These are phyloP conservation scores for Anthonomus grandis DNA, from an alignment of 1,140 invertebrate genomes.

Conservation along the genomic window DNA sequence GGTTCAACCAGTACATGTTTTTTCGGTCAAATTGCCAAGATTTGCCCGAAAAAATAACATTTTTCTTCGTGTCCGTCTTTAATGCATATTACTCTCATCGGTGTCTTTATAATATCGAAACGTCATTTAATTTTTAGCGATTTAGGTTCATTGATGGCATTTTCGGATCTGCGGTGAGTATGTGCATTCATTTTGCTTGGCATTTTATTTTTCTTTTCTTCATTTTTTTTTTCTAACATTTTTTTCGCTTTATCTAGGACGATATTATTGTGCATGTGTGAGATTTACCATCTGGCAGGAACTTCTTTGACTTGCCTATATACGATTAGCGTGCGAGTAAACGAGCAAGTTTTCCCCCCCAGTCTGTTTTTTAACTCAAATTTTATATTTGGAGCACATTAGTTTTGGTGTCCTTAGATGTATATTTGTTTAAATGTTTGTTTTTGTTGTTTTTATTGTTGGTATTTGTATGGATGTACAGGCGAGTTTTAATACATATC, in stretches of 20 bases:
- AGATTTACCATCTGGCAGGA: conserved; percentile 18
- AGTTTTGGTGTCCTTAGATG: conserved; percentile 12
- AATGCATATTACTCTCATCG: not conserved
- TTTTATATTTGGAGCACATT: conserved; percentile 11
- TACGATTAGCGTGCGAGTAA: not conserved
- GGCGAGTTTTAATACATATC: no score
- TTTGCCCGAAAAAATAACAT: not conserved
- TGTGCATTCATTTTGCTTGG: conserved; percentile 8
- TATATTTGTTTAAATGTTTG: no score
- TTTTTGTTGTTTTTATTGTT: no score
- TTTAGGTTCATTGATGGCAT: not conserved
- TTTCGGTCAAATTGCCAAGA: not conserved
- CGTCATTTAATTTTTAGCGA: not conserved
- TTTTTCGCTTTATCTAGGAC: conserved; percentile 2
- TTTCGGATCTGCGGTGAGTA: not conserved
- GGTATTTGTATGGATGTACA: no score
- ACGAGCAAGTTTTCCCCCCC: conserved; percentile 21
- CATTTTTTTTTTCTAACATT: conserved; percentile 7
- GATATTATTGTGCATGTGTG: not conserved
- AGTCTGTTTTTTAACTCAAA: conserved; percentile 13
- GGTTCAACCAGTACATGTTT: conserved; percentile 17
- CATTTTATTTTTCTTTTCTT: conserved; percentile 6
- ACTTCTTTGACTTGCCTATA: conserved; percentile 17
- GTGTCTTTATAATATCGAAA: no score
- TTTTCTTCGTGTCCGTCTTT: not conserved